Conservation (phyloP, 2,888 invertebrate genomes). For the Caenorhabditis sp. region DNA sequence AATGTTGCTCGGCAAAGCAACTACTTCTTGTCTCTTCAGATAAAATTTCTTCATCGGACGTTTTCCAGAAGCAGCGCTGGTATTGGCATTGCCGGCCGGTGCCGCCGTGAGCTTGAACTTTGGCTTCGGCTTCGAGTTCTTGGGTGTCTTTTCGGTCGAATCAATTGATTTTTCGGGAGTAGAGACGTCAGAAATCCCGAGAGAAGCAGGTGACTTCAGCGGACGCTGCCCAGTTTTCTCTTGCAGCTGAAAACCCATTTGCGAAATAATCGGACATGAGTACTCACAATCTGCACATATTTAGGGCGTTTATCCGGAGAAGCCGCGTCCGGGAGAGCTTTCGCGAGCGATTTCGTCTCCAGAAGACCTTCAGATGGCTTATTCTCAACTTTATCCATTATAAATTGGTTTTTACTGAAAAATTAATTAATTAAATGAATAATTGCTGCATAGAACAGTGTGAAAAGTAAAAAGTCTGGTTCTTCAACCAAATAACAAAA, state of each 20-base stretch:
- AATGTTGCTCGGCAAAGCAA: conserved; percentile 19
- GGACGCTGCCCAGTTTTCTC: conserved; percentile 10
- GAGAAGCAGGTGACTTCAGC: not conserved
- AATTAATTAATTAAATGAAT: not conserved
- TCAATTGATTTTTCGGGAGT: not conserved
- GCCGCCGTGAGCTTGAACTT: no score
- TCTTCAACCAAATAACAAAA: not conserved
- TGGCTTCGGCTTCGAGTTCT: conserved; percentile 13
- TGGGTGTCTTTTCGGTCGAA: not conserved
- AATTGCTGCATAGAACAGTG: not conserved
- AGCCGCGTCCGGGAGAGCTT: conserved; percentile 27
- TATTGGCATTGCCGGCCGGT: no score
- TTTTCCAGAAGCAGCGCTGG: no score
- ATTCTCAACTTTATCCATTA: conserved; percentile 17
- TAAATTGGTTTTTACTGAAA: not conserved
- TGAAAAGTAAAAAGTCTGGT: not conserved
- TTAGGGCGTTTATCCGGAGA: conserved; percentile 33
- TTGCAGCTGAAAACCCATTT: conserved; percentile 17
- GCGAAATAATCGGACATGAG: not conserved
- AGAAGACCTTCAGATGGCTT: not conserved
- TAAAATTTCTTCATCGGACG: conserved; percentile 12
- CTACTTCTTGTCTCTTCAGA: conserved; percentile 32
- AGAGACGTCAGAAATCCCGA: not conserved
- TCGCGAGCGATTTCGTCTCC: conserved; percentile 19
- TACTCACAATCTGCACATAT: conserved; percentile 36